Evolutionary conservation across 2,113 vertebrate genomes (phyloP).

Genomic region (Columbina picui): DNA sequence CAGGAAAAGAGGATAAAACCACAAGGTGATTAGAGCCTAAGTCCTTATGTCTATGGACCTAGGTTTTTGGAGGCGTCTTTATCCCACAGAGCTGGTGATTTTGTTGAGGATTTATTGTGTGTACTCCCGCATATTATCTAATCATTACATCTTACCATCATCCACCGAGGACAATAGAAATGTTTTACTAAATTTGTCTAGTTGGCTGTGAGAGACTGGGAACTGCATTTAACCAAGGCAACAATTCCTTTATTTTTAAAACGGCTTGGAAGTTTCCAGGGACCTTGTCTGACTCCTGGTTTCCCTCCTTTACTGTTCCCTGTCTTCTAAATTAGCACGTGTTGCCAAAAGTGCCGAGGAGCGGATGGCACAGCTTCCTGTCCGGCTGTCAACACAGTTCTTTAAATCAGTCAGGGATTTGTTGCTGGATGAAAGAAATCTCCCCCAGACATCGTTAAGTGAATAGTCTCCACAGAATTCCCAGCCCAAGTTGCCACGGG

Average conservation of each 20-base stretch:
- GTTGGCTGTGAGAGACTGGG: not conserved
- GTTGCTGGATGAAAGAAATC: constrained; percentile 24
- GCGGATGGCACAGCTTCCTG: constrained; percentile 24
- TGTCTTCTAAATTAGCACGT: not conserved
- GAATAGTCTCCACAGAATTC: constrained; percentile 28
- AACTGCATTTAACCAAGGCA: not conserved
- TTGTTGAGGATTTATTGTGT: not conserved
- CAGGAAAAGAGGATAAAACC: constrained; percentile 3
- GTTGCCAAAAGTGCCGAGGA: not conserved
- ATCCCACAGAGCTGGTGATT: not conserved
- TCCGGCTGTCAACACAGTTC: not conserved
- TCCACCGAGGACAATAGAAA: not conserved
- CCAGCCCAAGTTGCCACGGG: constrained; percentile 1
- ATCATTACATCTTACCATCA: not conserved
- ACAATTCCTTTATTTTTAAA: not conserved
- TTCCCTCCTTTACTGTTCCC: not conserved
- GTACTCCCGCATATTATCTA: not conserved
- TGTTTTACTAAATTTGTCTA: not conserved
- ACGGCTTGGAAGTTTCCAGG: not conserved
- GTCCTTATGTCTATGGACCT: not conserved
- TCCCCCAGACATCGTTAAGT: not conserved
- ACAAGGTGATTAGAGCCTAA: not conserved
- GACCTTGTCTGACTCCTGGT: constrained; percentile 8
- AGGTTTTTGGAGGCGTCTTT: not conserved
- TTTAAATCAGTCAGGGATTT: constrained; percentile 39